phyloP scores from a whole-genome alignment of 2,797 vertebrate species.

The Tolypeutes matacus region DNA sequence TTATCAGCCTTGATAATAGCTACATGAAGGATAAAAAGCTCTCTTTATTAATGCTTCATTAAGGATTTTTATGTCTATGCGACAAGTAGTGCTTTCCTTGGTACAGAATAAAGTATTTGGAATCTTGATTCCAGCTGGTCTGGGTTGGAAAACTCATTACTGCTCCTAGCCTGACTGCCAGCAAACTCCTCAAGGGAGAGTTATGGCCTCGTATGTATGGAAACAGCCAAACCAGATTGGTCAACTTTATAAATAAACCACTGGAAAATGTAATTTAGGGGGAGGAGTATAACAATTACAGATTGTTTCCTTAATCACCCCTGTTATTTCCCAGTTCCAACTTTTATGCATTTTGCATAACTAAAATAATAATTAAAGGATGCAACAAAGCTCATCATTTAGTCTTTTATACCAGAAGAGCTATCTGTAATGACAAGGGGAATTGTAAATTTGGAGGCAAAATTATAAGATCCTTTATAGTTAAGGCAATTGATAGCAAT shows the following conservation, averaged over 20 bases:
- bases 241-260: slow-evolving; percentile 74
- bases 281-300: slow-evolving; percentile 68
- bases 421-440: slow-evolving; percentile 55
- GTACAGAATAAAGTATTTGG: slow-evolving; percentile 36
- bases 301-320: slow-evolving; percentile 72
- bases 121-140: slow-evolving; percentile 70
- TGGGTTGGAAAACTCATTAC: slow-evolving; percentile 71
- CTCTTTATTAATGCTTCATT: slow-evolving; percentile 63
- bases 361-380: slow-evolving; percentile 68
- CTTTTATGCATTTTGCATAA: slow-evolving; percentile 71
- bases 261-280: slow-evolving; percentile 74
- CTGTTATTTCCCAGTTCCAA: slow-evolving; percentile 67
- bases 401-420: slow-evolving; percentile 48
- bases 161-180: slow-evolving; percentile 60
- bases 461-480: slow-evolving; percentile 56
- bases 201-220: neutral
- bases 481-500: slow-evolving; percentile 27
- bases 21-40: slow-evolving; percentile 5
- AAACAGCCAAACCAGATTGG: slow-evolving; percentile 50
- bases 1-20: slow-evolving; percentile 40
- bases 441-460: slow-evolving; percentile 62
- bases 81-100: slow-evolving; percentile 57
- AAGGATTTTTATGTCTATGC: slow-evolving; percentile 69
- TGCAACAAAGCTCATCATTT: slow-evolving; percentile 9
- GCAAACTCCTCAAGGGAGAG: slow-evolving; percentile 56